Evolutionary conservation across 2,113 vertebrate species (phyloP), one percentile per base, ranked within the genome.

Genomic region (Myotis lucifugus): DNA sequence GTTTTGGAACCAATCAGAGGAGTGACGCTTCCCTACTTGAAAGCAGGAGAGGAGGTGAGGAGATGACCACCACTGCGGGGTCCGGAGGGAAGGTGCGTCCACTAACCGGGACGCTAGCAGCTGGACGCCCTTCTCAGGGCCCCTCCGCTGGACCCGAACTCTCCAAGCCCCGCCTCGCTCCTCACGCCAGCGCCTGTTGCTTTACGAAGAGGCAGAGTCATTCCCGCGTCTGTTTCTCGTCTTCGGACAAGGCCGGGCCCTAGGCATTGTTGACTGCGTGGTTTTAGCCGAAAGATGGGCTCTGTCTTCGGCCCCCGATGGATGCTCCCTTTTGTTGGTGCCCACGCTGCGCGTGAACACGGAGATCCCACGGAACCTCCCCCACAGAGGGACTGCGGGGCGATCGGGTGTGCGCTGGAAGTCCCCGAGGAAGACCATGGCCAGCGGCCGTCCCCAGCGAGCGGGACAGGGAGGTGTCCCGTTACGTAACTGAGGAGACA

Each of bases 401-500:
- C 2, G 54, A 84, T 92, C 93, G 37, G 92, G 97, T 96, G 94
- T 72, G 37, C 23, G 94, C 91, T 86, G 96, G 95, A 93, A 84
- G 93, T 98, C 98, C 98, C 96, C 21, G 97, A n/a, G n/a, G n/a
- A 98, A 97, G 76, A 87, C 96, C 97, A 94, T 4, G 21, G 56
- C 56, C 56, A 59, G 56, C 56, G 56, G 97, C 97, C 97, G 96
- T 97, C 96, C 93, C 97, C 95, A 90, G 95, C 21, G 74, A 90
- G 95, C 21, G 74, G 77, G 95, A 95, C 98, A 98, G 97, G 93
- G 97, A 96, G 97, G 98, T 98, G 97, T 98, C 98, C 96, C 86
- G 32, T 98, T 98, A 98, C 98, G 97, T 97, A 96, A 98, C 90
- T 94, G 97, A 96, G 95, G 96, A 98, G 97, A 97, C 98, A 98